These are phyloP conservation scores for Aurelia sp. DNA, from an alignment of 30 jellyfish, hydroid and myxozoan species.

Conservation along the genomic window DNA sequence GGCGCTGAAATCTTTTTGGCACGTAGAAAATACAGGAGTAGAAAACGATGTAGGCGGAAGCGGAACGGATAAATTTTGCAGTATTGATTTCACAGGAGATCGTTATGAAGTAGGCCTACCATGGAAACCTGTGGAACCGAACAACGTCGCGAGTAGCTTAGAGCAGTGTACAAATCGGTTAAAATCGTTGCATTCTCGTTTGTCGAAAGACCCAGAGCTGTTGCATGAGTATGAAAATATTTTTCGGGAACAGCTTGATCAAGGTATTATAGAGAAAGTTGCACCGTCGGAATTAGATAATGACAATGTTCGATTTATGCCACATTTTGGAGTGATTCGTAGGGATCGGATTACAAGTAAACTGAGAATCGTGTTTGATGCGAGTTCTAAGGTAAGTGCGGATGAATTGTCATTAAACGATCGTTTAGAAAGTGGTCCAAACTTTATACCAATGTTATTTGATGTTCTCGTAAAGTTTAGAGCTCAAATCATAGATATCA, in stretches of 20 bases:
- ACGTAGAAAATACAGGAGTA: background rate
- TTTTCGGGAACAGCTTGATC: background rate
- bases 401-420: background rate
- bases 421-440: constrained; percentile 5
- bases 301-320: constrained; percentile 7
- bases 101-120: constrained; percentile 6
- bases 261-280: constrained; percentile 7
- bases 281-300: background rate
- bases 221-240: background rate
- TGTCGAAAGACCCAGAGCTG: background rate
- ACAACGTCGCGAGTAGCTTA: background rate
- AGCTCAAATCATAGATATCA: background rate
- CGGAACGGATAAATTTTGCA: background rate
- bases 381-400: background rate
- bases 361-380: constrained; percentile 1
- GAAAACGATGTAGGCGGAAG: background rate
- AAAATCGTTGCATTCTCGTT: constrained; percentile 5
- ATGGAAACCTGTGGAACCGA: constrained; percentile 14
- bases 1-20: background rate
- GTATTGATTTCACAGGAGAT: constrained; percentile 4
- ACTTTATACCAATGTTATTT: background rate
- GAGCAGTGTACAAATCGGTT: constrained; percentile 8
- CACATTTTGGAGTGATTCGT: background rate
- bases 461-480: background rate
- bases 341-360: constrained; percentile 2